Evolutionary conservation across 2,113 vertebrate genomes (phyloP), one percentile per base, ranked within the genome.

Genomic region (Oreochromis spilurus): DNA sequence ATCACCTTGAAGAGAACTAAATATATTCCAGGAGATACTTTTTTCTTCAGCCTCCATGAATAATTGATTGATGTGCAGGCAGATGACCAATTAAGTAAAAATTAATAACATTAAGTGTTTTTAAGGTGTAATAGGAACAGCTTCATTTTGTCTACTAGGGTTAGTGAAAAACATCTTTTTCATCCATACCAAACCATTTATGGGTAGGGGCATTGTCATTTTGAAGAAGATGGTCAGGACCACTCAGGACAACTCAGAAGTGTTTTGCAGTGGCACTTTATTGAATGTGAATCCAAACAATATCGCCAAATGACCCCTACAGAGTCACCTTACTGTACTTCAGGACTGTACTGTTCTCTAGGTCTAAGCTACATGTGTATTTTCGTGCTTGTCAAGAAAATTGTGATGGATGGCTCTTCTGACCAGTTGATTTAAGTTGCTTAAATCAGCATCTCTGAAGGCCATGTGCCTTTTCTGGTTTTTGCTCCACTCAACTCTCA

Each of bases 171-270:
- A 50, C 16, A 48, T 16, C 3, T 31, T 54, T 54, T 77, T 52
- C 26, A n/a, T 77, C 45, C 45, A 4, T 45, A 77, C 17, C 9
- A 77, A 77, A 13, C 26, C 45, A 19, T 52, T 17, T 31, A 50
- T 0, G 45, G 0, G 10, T 52, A 17, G 72, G 6, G 26, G 9
- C 26, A 34, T 8, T 31, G 14, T 77, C 6, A 52, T 0, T 1
- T 31, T 34, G 10, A 77, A 50, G 19, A 12, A 77, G 14, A 48
- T 45, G 40, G 24, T 29, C 14, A 48, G 40, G 67, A 17, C 40
- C 0, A 29, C 0, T 24, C 26, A 17, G 57, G 9, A 19, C 8
- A 11, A 19, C 17, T 65, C 6, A 7, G 43, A 29, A 4, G 24
- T 4, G 4, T 19, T 50, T 75, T 75, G 16, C 24, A 19, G 26